These are phyloP conservation scores for Sphenopsis melanotis DNA, from an alignment of 2,797 vertebrate genomes.

Conservation along the genomic window DNA sequence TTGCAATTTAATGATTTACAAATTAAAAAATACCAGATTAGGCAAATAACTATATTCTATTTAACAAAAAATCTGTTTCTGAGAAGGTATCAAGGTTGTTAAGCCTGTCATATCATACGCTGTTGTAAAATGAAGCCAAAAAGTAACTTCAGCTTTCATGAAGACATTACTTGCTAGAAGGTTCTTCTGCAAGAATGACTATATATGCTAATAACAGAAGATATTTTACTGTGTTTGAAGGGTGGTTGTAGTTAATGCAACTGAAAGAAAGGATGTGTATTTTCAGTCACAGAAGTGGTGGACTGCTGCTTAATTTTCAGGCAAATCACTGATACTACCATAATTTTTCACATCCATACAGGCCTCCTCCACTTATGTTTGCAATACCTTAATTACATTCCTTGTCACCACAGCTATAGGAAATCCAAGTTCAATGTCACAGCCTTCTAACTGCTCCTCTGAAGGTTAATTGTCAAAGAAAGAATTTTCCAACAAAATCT, in stretches of 20 bases:
- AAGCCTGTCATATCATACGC: background rate
- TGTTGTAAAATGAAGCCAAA: background rate
- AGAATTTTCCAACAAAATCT: background rate
- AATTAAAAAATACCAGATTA: background rate
- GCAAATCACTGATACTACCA: background rate
- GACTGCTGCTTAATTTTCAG: background rate
- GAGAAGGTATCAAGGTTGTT: background rate
- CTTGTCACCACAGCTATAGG: background rate
- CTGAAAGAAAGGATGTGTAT: background rate
- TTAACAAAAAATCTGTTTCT: background rate
- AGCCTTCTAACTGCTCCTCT: background rate
- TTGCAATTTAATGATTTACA: background rate
- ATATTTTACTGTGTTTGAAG: background rate
- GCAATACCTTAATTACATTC: background rate
- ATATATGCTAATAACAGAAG: background rate
- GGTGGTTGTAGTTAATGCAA: background rate
- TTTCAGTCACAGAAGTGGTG: background rate
- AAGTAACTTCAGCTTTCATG: background rate
- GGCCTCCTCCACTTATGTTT: background rate
- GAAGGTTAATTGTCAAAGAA: background rate
- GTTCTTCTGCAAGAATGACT: background rate
- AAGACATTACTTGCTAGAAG: background rate
- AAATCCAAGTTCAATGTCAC: background rate
- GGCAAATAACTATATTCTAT: background rate
- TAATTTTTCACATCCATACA: background rate